Evolutionary conservation across 37 sponge, comb jelly and placozoan species (phyloP).

Genomic region (Aphrocallistes beatrix): DNA sequence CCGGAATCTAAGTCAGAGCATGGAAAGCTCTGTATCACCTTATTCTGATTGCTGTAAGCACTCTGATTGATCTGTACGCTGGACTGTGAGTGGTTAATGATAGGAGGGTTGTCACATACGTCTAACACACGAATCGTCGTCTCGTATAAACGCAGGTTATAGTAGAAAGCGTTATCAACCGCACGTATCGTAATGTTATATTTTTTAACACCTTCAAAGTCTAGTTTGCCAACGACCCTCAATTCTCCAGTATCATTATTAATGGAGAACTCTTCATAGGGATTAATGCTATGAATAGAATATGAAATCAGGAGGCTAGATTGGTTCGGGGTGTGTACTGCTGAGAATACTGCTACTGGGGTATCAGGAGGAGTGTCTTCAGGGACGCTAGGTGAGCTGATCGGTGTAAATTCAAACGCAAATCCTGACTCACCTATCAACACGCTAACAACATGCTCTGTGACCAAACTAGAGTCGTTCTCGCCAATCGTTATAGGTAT

Average conservation of each 20-base stretch:
- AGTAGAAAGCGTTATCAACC: neutral
- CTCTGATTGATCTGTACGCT: neutral
- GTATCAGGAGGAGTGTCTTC: neutral
- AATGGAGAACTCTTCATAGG: neutral
- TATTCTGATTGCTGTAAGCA: neutral
- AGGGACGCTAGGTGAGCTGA: neutral
- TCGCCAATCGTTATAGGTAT: neutral
- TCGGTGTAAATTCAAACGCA: neutral
- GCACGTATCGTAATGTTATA: neutral
- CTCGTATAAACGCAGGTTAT: neutral
- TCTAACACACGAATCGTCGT: neutral
- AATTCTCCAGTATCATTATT: neutral
- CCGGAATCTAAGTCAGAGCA: neutral
- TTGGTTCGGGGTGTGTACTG: neutral
- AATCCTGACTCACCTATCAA: neutral
- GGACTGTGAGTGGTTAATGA: neutral
- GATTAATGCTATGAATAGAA: neutral
- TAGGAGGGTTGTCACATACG: constrained; percentile 10
- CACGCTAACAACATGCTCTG: neutral
- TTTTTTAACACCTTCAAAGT: neutral
- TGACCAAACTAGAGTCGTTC: neutral
- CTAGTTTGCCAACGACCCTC: neutral
- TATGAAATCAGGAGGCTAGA: neutral
- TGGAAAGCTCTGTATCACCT: neutral
- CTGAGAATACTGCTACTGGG: neutral